phyloP scores from a whole-genome alignment of 2,113 vertebrate genomes.

The Bos indicus region DNA sequence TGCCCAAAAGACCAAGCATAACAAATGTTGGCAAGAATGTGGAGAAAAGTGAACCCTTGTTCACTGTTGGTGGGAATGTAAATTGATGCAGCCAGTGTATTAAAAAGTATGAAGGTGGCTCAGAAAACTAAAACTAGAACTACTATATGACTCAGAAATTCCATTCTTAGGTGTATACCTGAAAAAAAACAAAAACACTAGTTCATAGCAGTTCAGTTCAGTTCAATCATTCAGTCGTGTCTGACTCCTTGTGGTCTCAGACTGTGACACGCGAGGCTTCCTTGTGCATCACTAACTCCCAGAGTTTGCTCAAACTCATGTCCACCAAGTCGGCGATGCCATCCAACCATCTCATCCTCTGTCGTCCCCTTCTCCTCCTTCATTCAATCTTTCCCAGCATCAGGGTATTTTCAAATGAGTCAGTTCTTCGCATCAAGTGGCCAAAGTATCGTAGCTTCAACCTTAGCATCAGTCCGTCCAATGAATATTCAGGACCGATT shows the following conservation, averaged over 20 bases:
- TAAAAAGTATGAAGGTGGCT: background rate
- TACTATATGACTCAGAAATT: background rate
- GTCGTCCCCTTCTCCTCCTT: background rate
- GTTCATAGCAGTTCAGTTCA: background rate
- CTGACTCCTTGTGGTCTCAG: background rate
- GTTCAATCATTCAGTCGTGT: background rate
- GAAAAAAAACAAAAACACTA: background rate
- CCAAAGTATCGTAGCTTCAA: background rate
- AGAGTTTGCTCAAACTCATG: background rate
- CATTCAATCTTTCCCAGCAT: background rate
- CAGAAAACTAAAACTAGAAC: background rate
- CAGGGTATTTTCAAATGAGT: background rate
- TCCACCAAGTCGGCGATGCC: rapidly evolving
- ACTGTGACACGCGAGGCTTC: rapidly evolving
- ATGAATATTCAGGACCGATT: background rate
- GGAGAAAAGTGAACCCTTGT: background rate
- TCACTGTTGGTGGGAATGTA: background rate
- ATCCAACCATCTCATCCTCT: background rate
- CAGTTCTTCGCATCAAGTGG: background rate
- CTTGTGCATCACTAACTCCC: background rate
- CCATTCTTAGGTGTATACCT: background rate
- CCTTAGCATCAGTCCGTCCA: background rate
- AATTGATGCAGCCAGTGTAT: background rate
- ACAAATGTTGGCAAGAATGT: background rate
- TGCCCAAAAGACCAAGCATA: background rate